phyloP scores from a whole-genome alignment of 2,888 invertebrate species.

The Philaethria dido region DNA sequence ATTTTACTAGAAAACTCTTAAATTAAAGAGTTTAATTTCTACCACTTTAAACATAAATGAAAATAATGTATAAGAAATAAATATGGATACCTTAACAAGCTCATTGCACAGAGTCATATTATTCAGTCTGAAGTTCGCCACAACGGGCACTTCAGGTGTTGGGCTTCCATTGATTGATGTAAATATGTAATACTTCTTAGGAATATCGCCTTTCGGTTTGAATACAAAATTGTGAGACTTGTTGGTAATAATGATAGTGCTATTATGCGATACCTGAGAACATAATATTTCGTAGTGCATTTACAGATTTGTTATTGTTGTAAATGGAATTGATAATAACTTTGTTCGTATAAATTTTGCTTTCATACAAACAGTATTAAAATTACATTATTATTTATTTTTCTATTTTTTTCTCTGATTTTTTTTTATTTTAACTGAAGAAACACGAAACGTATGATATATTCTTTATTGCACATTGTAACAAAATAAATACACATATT shows the following conservation, averaged over 20 bases:
- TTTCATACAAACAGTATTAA: background rate
- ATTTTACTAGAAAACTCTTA: too few relatives aligned
- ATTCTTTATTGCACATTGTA: too few relatives aligned
- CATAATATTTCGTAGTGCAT: background rate
- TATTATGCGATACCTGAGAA: conserved; percentile 56
- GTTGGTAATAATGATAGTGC: conserved; percentile 49
- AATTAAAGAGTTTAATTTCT: too few relatives aligned
- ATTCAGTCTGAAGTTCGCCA: conserved; percentile 60
- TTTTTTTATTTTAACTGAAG: too few relatives aligned
- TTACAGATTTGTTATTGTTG: conserved; percentile 7
- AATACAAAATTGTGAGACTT: conserved; percentile 55
- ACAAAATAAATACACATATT: too few relatives aligned
- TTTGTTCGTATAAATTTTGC: conserved; percentile 1
- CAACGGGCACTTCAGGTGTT: conserved; percentile 52
- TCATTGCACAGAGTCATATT: conserved; percentile 65
- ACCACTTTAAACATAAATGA: background rate
- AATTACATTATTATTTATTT: background rate
- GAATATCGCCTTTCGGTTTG: conserved; percentile 52
- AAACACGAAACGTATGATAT: too few relatives aligned
- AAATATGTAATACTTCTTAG: conserved; percentile 59
- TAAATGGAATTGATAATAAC: background rate
- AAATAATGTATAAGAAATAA: background rate
- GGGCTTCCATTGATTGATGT: conserved; percentile 50
- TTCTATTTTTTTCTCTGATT: background rate
- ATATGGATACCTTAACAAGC: conserved; percentile 59